These are phyloP conservation scores for Morpho achilles DNA, from an alignment of 2,888 invertebrate genomes.

Conservation along the genomic window DNA sequence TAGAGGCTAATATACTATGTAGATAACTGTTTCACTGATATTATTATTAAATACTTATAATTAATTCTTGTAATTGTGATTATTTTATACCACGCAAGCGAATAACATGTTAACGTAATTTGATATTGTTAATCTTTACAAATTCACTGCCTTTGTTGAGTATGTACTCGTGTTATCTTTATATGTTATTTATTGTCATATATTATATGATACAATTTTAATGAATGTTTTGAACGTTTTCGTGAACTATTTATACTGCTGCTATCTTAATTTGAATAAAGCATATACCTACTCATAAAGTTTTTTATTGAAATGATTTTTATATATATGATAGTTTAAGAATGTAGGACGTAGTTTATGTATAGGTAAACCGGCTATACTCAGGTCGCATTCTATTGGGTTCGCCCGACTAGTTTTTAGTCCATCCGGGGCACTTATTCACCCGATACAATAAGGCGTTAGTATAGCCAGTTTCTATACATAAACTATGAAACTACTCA, in stretches of 20 bases:
- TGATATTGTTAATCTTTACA: conserved; percentile 22
- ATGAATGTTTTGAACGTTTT: conserved; percentile 10
- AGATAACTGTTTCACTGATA: no score
- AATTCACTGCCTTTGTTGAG: conserved; percentile 27
- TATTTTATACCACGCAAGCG: conserved; percentile 1
- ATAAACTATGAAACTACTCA: no score
- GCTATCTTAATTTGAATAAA: conserved; percentile 18
- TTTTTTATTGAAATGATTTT: background rate
- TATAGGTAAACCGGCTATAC: no score
- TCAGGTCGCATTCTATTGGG: no score
- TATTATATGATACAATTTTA: conserved; percentile 15
- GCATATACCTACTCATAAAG: conserved; percentile 2
- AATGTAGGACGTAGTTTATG: no score
- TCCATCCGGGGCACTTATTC: no score
- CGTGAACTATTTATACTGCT: conserved; percentile 6
- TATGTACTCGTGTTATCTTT: conserved; percentile 11
- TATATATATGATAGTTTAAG: no score
- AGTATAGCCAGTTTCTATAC: no score
- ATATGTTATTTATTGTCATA: conserved; percentile 14
- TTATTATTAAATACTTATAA: no score
- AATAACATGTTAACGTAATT: conserved; percentile 8
- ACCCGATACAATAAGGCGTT: no score
- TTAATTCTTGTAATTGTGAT: background rate
- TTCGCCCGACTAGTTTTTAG: no score
- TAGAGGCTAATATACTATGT: no score